Conservation (phyloP, 2,113 vertebrate species). For the pig (Sus scrofa) region T2T-Sscrofa CM000829.6:55870001-55870500, state of each 20-base stretch:
- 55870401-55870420: not conserved
- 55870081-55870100: not conserved
- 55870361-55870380: not conserved
- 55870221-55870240: not conserved
- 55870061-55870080: conserved; percentile 41
- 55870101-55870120: not conserved
- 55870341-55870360: conserved; percentile 12
- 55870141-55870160: conserved; percentile 10
- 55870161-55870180: conserved; percentile 13
- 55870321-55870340: not conserved
- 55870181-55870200: not conserved
- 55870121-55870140: not conserved
- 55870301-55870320: not conserved
- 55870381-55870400: not conserved
- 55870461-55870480: not conserved
- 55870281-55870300: not conserved
- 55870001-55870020: not conserved
- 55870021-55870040: conserved; percentile 23
- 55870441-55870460: conserved; percentile 7
- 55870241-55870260: not conserved
- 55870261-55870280: not conserved
- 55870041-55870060: not conserved
- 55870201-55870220: not conserved
- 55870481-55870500: not conserved
- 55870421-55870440: not conserved